These are phyloP conservation scores for Brachionus sp. DNA, from an alignment of 1,140 invertebrate species.

Conservation along the genomic window DNA sequence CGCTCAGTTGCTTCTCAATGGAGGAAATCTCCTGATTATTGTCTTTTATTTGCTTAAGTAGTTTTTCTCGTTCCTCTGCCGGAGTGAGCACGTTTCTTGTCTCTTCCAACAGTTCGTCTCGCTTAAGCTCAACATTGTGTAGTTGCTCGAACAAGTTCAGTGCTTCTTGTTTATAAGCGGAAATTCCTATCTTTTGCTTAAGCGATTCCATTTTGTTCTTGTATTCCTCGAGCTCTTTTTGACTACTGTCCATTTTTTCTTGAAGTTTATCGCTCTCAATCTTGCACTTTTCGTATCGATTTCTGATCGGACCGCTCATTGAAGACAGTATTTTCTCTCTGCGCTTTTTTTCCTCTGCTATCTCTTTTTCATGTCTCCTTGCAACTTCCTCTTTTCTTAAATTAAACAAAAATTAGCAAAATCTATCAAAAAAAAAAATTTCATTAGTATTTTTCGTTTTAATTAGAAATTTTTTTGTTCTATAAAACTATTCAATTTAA, in stretches of 20 bases:
- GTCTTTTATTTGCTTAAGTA: constrained; percentile 40
- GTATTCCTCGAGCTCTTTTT: background rate
- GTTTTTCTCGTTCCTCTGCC: constrained; percentile 36
- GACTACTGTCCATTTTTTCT: constrained; percentile 28
- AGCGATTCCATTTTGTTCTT: constrained; percentile 31
- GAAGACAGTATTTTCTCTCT: constrained; percentile 1
- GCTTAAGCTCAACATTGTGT: constrained; percentile 25
- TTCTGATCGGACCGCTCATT: constrained; percentile 31
- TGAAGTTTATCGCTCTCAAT: constrained; percentile 22
- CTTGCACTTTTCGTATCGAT: constrained; percentile 42
- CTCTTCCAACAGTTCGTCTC: constrained; percentile 20
- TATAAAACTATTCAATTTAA: too few species aligned
- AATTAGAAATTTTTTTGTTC: too few species aligned
- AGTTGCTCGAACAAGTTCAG: constrained; percentile 41
- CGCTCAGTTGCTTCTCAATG: constrained; percentile 39
- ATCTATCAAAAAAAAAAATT: background rate
- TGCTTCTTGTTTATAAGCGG: constrained; percentile 35
- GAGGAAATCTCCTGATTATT: constrained; percentile 41
- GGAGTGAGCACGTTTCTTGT: constrained; percentile 31
- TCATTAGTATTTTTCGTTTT: background rate
- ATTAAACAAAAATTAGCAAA: background rate
- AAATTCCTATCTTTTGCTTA: constrained; percentile 22
- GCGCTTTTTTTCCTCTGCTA: constrained; percentile 26
- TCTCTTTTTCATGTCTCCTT: constrained; percentile 19
- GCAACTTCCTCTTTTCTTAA: constrained; percentile 32